Percentiles rank a stretch among this genome's conserved stretches.
These are phyloP conservation scores for Cylloceria caligata DNA, from an alignment of 2,888 invertebrate genomes.

Conservation along the genomic window DNA sequence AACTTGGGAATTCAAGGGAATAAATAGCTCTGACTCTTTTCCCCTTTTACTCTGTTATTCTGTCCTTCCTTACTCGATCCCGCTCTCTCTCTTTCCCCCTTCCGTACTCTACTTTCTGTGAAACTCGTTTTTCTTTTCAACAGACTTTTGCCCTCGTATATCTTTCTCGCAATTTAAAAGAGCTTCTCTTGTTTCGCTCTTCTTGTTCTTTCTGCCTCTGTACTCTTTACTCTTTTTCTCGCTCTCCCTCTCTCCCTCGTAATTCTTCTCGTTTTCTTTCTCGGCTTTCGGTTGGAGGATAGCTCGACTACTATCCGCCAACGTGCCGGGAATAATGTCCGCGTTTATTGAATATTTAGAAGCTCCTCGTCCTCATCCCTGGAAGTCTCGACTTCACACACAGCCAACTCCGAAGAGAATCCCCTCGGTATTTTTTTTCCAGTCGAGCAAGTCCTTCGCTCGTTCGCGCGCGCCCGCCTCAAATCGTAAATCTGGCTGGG, in stretches of 20 bases:
- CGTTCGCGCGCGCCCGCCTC: constrained; percentile 52
- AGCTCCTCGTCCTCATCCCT: constrained; percentile 70
- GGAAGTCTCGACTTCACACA: constrained; percentile 35
- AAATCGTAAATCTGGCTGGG: constrained; percentile 79
- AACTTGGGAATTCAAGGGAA: constrained; percentile 74
- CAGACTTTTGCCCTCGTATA: constrained; percentile 45
- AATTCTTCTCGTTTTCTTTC: constrained; percentile 59
- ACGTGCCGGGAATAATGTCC: constrained; percentile 83
- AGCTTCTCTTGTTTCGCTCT: constrained; percentile 58
- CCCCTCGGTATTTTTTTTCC: constrained; percentile 67
- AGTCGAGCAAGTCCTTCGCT: constrained; percentile 40
- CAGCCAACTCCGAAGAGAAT: constrained; percentile 23
- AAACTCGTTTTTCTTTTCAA: constrained; percentile 65
- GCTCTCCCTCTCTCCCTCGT: constrained; percentile 21
- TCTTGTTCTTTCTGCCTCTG: constrained; percentile 39
- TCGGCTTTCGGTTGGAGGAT: constrained; percentile 55
- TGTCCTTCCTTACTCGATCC: constrained; percentile 37
- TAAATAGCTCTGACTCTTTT: constrained; percentile 71
- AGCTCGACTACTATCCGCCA: constrained; percentile 68
- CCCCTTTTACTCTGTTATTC: constrained; percentile 51
- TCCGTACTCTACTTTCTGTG: constrained; percentile 41
- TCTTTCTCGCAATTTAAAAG: constrained; percentile 54
- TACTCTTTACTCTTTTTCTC: constrained; percentile 10
- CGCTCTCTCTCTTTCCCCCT: constrained; percentile 28
- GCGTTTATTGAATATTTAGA: constrained; percentile 84